Base-by-base conservation (phyloP, 2,113 vertebrate genomes). In the Daubentonia madagascariensis region DNA sequence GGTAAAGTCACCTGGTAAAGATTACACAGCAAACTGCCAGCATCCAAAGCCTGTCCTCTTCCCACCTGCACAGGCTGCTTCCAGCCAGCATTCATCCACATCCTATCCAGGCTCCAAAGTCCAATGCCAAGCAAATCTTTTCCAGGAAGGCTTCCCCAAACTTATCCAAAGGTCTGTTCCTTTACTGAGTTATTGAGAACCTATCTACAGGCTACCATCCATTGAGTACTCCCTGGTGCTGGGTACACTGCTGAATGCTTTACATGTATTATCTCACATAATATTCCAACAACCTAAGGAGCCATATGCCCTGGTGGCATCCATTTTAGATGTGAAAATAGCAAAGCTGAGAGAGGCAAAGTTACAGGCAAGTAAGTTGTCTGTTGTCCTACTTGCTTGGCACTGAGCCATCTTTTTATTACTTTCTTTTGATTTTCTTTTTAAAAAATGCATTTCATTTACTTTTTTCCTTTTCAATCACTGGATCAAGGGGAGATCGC, bases 281-380 rank as follows among this genome's bases (percentile, higher is more conserved):
- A 84, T 73, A 96, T 78, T 86, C 37, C 14, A 91, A 30, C 17
- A 65, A 96, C 61, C 37, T 32, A 80, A 79, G 35, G 32, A 91
- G 83, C 79, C 81, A 88, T 6, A 67, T 18, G 65, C n/a, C 20
- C 45, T 85, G 17, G n/a, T 85, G 81, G 81, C 32, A 93, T 52
- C 37, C 43, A 67, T 61, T 96, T 91, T 61, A 85, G 50, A 90
- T 17, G 20, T 43, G 61, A 84, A 45, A 90, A 93, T 17, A 94
- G 57, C 6, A 16, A 85, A 35, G 78, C 70, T 54, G 57, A 97
- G 10, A 68, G n/a, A 91, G 30, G 52, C 72, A 73, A 86, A 92
- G n/a, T 97, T 50, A 97, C 6, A 93, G 45, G 43, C 48, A 94
- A 96, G 30, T 14, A 94, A 96, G 35, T 8, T 32, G 28, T 50